These are phyloP conservation scores for Riparia riparia DNA, from an alignment of 2,113 vertebrate species.

Conservation along the genomic window DNA sequence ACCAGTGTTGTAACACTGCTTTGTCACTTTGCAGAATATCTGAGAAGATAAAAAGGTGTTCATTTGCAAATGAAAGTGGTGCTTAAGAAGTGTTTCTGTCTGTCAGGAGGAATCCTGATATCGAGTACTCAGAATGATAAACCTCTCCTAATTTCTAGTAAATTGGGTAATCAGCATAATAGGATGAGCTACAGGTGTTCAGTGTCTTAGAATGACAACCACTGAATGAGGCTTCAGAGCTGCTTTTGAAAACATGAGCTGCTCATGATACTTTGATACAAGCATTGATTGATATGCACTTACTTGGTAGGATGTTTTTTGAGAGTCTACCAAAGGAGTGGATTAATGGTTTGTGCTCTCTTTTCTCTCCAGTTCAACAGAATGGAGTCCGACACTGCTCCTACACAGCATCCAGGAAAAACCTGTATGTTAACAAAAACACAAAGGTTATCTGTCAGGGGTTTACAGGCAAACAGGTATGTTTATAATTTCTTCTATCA, in stretches of 20 bases:
- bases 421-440: constrained; percentile 90
- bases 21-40: background rate
- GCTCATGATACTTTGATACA: background rate
- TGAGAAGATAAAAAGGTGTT: background rate
- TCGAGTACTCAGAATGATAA: background rate
- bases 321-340: background rate
- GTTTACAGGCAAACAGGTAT: constrained; percentile 98
- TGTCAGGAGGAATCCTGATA: background rate
- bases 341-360: background rate
- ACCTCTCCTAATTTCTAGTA: background rate
- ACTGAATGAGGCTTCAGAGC: background rate
- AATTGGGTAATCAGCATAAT: rapidly evolving
- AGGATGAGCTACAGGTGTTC: background rate
- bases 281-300: background rate
- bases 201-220: background rate
- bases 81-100: background rate
- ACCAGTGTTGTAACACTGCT: background rate
- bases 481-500: background rate
- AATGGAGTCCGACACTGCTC: constrained; percentile 88
- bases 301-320: background rate
- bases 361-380: constrained; percentile 85
- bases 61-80: background rate
- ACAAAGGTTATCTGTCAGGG: constrained; percentile 98
- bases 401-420: constrained; percentile 85
- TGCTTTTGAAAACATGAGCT: background rate